Percentiles rank a stretch among this genome's conserved stretches.
Evolutionary conservation across 2,113 vertebrate species (phyloP).

Genomic region (Struthio camelus): DNA sequence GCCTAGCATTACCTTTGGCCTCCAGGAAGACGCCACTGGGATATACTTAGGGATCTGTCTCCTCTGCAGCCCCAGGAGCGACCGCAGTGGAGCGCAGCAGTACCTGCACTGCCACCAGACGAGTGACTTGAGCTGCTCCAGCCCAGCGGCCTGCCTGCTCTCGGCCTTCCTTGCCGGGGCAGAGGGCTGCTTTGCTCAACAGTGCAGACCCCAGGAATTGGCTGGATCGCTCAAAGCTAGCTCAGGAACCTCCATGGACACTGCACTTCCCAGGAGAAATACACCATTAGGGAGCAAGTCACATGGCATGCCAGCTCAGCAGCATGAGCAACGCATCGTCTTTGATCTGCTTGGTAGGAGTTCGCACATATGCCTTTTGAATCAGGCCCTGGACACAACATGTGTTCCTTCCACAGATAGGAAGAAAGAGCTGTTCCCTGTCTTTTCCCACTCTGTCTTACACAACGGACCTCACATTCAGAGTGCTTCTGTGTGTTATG

Average conservation of each 20-base stretch:
- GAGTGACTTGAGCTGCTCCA: background rate
- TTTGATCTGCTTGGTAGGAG: background rate
- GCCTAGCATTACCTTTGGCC: background rate
- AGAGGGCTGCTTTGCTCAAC: background rate
- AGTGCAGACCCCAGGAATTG: background rate
- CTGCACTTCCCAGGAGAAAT: background rate
- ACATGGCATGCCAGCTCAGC: background rate
- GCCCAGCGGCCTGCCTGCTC: background rate
- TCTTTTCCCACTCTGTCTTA: background rate
- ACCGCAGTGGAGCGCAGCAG: no score
- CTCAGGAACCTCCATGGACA: background rate
- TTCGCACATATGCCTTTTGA: background rate
- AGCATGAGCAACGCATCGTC: background rate
- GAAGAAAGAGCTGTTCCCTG: background rate
- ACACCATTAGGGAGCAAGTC: background rate
- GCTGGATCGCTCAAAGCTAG: background rate
- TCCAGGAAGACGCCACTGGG: background rate
- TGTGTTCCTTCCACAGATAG: no score
- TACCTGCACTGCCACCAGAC: no score
- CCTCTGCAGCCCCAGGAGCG: background rate
- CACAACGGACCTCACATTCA: no score
- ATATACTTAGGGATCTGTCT: background rate
- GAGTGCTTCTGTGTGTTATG: background rate
- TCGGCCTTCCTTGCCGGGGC: background rate
- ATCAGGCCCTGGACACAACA: background rate